Evolutionary conservation across 2,797 vertebrate species (phyloP).

Genomic region (Pempheris klunzingeri): DNA sequence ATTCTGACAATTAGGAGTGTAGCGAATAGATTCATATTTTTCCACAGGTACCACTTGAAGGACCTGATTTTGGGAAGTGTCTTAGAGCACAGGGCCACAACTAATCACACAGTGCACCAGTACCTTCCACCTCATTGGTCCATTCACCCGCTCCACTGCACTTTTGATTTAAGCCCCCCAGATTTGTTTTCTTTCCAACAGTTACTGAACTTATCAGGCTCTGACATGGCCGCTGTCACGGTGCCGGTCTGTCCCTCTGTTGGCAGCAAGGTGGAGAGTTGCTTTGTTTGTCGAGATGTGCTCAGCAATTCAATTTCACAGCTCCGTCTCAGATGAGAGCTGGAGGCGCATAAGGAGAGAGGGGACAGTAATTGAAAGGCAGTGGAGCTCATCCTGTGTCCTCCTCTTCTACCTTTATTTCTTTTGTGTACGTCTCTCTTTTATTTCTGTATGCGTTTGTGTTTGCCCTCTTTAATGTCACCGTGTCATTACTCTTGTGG

Average conservation of each 20-base stretch:
- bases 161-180: conserved; percentile 54
- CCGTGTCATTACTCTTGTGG: conserved; percentile 13
- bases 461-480: conserved; percentile 26
- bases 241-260: conserved; percentile 48
- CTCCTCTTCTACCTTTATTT: conserved; percentile 39
- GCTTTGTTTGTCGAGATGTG: conserved; percentile 79
- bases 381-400: conserved; percentile 68
- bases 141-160: conserved; percentile 39
- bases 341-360: conserved; percentile 65
- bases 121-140: conserved; percentile 24
- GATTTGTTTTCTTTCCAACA: conserved; percentile 67
- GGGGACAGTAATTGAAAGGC: conserved; percentile 77
- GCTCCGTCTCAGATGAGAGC: conserved; percentile 69
- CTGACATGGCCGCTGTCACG: conserved; percentile 68
- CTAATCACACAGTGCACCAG: conserved; percentile 20
- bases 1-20: background rate
- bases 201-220: conserved; percentile 69
- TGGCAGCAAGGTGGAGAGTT: conserved; percentile 66
- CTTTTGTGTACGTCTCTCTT: conserved; percentile 39
- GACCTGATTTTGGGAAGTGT: conserved; percentile 20
- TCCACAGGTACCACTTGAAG: conserved; percentile 4
- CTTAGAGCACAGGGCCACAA: background rate
- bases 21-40: background rate
- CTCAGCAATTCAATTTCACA: conserved; percentile 81
- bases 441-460: conserved; percentile 18